These are phyloP conservation scores for Podocnemis expansa DNA, from an alignment of 2,113 vertebrate species.

Conservation along the genomic window DNA sequence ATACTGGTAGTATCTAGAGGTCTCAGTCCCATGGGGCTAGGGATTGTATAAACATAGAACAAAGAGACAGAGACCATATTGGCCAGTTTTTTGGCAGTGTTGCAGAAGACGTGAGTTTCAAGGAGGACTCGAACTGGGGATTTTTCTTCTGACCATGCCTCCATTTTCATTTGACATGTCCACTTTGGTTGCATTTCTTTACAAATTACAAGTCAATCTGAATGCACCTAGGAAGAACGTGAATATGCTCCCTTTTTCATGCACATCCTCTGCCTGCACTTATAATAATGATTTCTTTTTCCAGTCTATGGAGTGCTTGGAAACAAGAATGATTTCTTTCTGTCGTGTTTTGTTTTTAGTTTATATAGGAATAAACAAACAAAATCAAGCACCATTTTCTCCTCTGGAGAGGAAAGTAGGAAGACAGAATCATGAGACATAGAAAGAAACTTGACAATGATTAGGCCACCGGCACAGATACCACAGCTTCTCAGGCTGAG, in stretches of 20 bases:
- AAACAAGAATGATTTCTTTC: neutral
- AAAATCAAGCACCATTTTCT: neutral
- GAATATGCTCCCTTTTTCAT: neutral
- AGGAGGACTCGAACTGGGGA: neutral
- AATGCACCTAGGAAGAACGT: neutral
- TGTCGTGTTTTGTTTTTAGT: neutral
- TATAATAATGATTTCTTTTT: neutral
- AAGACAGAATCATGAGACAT: neutral
- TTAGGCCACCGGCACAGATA: neutral
- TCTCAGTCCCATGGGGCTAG: neutral
- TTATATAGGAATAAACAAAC: neutral
- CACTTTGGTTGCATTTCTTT: neutral
- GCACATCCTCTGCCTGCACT: neutral
- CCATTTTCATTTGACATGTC: neutral
- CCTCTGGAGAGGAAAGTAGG: neutral
- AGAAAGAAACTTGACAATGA: neutral
- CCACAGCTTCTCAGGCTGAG: neutral
- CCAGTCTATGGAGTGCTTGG: neutral
- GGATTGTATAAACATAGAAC: neutral
- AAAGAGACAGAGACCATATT: neutral
- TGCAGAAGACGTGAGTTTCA: neutral
- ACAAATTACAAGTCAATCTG: neutral
- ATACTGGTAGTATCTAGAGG: neutral
- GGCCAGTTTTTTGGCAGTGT: neutral
- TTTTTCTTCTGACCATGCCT: neutral